phyloP scores from a whole-genome alignment of 2,888 invertebrate genomes.

The Papilio elwesi region DNA sequence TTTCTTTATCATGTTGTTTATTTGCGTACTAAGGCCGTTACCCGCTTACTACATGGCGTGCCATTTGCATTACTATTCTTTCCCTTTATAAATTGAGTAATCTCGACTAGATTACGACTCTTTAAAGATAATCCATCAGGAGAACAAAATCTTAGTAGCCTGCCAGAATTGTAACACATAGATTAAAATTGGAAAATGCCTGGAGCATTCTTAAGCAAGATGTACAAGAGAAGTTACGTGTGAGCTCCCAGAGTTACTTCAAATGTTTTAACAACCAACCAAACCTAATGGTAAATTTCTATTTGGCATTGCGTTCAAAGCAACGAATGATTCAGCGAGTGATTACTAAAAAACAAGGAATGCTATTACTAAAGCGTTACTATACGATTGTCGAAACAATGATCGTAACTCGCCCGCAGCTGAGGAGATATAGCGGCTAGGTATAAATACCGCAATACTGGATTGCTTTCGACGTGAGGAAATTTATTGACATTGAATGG shows the following conservation, averaged over 20 bases:
- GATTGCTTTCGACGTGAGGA: constrained; percentile 2
- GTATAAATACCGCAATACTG: neutral
- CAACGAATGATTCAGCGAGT: neutral
- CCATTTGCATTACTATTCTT: constrained; percentile 32
- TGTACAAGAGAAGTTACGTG: no score
- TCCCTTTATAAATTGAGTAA: neutral
- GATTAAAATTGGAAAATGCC: no score
- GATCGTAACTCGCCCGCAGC: constrained; percentile 4
- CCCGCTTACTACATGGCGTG: constrained; percentile 27
- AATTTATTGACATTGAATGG: constrained; percentile 4
- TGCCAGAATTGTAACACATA: no score
- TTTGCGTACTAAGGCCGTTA: constrained; percentile 37
- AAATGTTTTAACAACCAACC: no score
- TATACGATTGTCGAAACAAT: neutral
- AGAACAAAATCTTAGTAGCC: no score
- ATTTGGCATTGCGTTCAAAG: neutral
- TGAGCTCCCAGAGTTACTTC: no score
- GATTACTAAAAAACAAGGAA: neutral
- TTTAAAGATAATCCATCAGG: no score
- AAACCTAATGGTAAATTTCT: no score
- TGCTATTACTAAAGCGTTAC: neutral
- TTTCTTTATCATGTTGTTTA: constrained; percentile 44
- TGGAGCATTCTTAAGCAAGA: no score
- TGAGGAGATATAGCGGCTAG: neutral
- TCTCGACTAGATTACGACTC: no score